These are phyloP conservation scores for Lepidochitona cinerea DNA, from an alignment of 2,888 invertebrate genomes.

Conservation along the genomic window DNA sequence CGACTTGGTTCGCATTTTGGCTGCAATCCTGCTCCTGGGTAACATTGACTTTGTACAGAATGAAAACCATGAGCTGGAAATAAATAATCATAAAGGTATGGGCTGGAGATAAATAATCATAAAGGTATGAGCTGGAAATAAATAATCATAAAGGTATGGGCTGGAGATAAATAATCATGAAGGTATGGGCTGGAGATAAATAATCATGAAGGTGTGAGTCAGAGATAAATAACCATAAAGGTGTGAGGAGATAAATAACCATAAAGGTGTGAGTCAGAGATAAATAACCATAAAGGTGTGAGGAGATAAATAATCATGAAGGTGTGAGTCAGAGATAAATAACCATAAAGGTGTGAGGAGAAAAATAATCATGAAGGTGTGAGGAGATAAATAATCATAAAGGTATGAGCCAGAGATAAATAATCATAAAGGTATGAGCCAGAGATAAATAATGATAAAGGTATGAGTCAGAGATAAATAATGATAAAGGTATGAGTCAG, in stretches of 20 bases:
- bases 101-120: conserved; percentile 77
- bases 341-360: too few relatives aligned
- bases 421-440: conserved; percentile 75
- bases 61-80: conserved; percentile 73
- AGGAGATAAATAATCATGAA: too few relatives aligned
- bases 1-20: conserved; percentile 92
- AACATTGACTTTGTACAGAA: conserved; percentile 89
- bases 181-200: conserved; percentile 53
- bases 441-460: conserved; percentile 77
- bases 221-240: too few relatives aligned
- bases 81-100: conserved; percentile 77
- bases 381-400: too few relatives aligned
- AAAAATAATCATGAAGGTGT: too few relatives aligned
- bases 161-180: conserved; percentile 77
- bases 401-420: conserved; percentile 75
- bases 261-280: too few relatives aligned
- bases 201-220: too few relatives aligned
- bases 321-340: too few relatives aligned
- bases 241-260: too few relatives aligned
- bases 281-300: too few relatives aligned
- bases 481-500: conserved; percentile 76
- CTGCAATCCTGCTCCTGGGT: conserved; percentile 90
- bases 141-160: conserved; percentile 76
- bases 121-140: conserved; percentile 66
- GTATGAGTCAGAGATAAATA: conserved; percentile 73